phyloP scores from a whole-genome alignment of 2,113 vertebrate species.

The Calyptommatus sinebrachiatus region DNA sequence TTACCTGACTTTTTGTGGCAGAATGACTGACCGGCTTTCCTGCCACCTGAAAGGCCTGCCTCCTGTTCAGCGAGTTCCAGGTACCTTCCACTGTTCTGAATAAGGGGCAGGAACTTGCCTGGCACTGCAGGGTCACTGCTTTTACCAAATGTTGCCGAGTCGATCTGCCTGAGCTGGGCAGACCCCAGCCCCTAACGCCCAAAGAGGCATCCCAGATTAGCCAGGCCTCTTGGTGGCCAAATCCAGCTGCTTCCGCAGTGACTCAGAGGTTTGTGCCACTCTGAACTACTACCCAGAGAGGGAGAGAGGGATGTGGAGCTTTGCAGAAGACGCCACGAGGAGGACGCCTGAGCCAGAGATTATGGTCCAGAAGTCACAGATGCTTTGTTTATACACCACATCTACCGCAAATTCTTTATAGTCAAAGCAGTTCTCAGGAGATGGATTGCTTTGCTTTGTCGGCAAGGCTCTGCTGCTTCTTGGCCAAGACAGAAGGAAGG shows the following conservation, averaged over 20 bases:
- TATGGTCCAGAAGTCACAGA: background rate
- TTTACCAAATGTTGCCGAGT: slow-evolving; percentile 3
- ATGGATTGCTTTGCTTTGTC: background rate
- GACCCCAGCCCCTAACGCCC: background rate
- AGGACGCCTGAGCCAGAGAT: background rate
- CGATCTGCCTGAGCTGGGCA: slow-evolving; percentile 21
- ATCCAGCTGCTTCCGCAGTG: accelerated
- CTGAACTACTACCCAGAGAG: background rate
- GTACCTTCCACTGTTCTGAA: background rate
- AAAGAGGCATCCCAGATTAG: accelerated
- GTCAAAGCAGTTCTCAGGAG: background rate
- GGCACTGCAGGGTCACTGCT: background rate
- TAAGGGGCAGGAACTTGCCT: accelerated
- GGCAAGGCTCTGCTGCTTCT: too few species aligned
- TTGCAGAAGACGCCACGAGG: background rate
- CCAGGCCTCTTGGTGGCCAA: accelerated
- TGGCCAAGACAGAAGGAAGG: too few species aligned
- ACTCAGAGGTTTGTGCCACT: background rate
- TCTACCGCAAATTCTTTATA: background rate
- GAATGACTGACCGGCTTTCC: too few species aligned
- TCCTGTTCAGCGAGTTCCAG: background rate
- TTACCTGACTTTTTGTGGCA: too few species aligned
- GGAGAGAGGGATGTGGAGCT: background rate
- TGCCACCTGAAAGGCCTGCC: background rate
- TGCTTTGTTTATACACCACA: background rate